Evolutionary conservation across 2,797 vertebrate species (phyloP).

Genomic region (Rhynchonycteris naso): DNA sequence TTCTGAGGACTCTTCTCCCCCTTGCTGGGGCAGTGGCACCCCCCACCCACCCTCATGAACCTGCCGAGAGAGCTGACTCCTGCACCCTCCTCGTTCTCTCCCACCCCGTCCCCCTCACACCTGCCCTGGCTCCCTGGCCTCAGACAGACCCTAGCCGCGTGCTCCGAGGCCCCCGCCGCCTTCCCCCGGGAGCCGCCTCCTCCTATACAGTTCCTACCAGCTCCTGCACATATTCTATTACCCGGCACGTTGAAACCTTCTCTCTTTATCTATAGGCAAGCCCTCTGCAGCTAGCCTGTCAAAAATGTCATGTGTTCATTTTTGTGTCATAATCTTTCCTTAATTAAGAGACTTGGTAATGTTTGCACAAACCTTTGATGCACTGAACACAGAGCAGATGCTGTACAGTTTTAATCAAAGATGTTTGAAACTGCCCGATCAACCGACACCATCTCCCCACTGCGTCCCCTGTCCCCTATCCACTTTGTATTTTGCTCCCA

Average conservation of each 20-base stretch:
- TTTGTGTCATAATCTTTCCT: constrained; percentile 61
- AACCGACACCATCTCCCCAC: not conserved
- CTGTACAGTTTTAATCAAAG: constrained; percentile 83
- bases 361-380: constrained; percentile 83
- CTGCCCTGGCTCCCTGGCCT: constrained; percentile 17
- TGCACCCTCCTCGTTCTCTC: not conserved
- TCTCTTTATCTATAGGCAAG: constrained; percentile 85
- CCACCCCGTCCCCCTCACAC: fast-evolving
- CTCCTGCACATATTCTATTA: constrained; percentile 87
- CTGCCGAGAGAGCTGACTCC: not conserved
- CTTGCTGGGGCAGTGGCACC: not conserved
- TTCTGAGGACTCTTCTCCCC: not conserved
- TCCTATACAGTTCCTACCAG: constrained; percentile 86
- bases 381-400: constrained; percentile 79
- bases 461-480: not conserved
- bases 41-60: not conserved
- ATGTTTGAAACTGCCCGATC: constrained; percentile 75
- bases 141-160: not conserved
- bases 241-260: constrained; percentile 88
- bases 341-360: constrained; percentile 81
- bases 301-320: constrained; percentile 82
- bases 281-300: constrained; percentile 83
- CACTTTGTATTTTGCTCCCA: not conserved
- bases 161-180: not conserved
- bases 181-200: constrained; percentile 83